Base-by-base conservation (phyloP, 1,140 invertebrate genomes). In the Archegozetes longisetosus region DNA sequence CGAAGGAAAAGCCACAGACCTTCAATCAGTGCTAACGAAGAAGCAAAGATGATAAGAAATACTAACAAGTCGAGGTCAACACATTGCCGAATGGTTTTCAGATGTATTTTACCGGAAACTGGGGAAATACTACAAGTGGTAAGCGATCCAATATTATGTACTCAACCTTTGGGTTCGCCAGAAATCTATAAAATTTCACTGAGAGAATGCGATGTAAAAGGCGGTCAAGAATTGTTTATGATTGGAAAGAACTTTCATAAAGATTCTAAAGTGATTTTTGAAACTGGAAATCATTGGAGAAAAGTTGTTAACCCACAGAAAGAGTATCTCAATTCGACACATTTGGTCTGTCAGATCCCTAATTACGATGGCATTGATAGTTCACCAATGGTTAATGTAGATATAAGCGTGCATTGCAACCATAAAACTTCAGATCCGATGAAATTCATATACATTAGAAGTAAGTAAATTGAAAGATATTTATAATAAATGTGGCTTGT, bases 231-330 rank as follows among this genome's bases (percentile, higher is more conserved):
- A 68, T 72, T 96, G 14, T 94, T 94, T 70, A 84, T 96, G 51
- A 81, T 97, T 53, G 92, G 93, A 9, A 94, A 95, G 72, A 96
- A 97, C 73, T 96, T 96, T 70, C 77, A 91, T n/a, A 94, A 94
- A 74, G 90, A 95, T 72, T 91, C 89, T 1, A 79, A 81, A 55
- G 84, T 96, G 9, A 77, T 88, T 47, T 95, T 96, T 71, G 6
- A 40, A 40, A 40, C 32, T 9, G 17, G 6, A 6, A 68, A 84
- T 87, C 74, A 82, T 28, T 63, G 25, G 52, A 22, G 12, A 26
- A 62, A 52, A 20, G 27, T 63, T 12, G 32, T 71, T 12, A 4
- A 22, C 4, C 53, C 53, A 12, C 9, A 49, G 53, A 27, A 46
- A 46, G 53, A 55, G 53, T 55, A 48, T 26, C 53, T 55, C 9